These are phyloP conservation scores for Danio jaintianensis DNA, from an alignment of 2,797 vertebrate genomes.

Conservation along the genomic window DNA sequence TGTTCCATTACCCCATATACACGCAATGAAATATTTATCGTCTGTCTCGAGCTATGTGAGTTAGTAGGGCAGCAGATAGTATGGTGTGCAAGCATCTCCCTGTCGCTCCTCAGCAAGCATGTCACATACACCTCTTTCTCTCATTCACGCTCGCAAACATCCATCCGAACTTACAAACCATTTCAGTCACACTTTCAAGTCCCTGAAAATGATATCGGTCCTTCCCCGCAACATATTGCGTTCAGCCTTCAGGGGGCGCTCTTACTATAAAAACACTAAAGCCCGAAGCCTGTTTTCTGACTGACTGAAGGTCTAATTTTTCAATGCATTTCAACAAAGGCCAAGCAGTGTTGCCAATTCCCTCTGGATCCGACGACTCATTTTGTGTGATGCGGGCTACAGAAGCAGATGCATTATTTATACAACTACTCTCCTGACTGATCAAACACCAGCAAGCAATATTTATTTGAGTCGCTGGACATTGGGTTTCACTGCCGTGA, in stretches of 20 bases:
- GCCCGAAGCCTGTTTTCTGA: conserved; percentile 38
- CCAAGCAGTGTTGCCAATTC: conserved; percentile 60
- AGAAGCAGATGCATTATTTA: conserved; percentile 66
- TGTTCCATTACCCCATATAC: conserved; percentile 70
- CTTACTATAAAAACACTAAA: conserved; percentile 57
- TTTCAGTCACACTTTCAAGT: conserved; percentile 17
- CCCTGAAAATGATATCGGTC: not conserved
- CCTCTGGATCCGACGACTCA: conserved; percentile 61
- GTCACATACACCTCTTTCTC: conserved; percentile 23
- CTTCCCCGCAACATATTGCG: not conserved
- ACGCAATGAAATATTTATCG: conserved; percentile 78
- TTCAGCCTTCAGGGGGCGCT: conserved; percentile 62
- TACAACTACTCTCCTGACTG: conserved; percentile 56
- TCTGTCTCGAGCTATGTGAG: conserved; percentile 70
- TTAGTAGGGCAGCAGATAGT: conserved; percentile 68
- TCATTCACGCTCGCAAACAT: conserved; percentile 24
- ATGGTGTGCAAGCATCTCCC: conserved; percentile 55
- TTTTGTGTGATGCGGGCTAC: conserved; percentile 61
- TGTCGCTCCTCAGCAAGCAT: conserved; percentile 41
- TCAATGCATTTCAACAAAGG: conserved; percentile 63
- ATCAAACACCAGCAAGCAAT: conserved; percentile 60
- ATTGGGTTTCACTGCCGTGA: conserved; percentile 16
- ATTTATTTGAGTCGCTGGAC: conserved; percentile 55
- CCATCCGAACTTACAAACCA: conserved; percentile 19
- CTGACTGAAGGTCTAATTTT: conserved; percentile 70